These are phyloP conservation scores for Parnassius orleans DNA, from an alignment of 2,888 invertebrate genomes.

Conservation along the genomic window DNA sequence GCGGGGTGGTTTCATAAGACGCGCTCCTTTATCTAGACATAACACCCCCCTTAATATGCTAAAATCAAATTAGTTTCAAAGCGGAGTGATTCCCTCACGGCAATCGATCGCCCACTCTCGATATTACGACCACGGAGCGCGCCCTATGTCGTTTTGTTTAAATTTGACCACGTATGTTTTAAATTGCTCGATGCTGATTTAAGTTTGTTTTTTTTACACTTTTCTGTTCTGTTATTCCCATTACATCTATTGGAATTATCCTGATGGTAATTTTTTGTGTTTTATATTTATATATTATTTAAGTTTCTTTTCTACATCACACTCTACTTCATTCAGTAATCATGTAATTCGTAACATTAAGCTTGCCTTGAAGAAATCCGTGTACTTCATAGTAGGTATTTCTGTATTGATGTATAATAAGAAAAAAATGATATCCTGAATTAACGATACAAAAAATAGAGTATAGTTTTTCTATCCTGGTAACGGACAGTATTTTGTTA, in stretches of 20 bases:
- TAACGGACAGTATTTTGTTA: constrained; percentile 31
- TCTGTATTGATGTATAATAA: too few species aligned
- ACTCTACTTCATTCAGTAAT: too few species aligned
- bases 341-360: too few species aligned
- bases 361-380: too few species aligned
- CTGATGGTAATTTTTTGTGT: too few species aligned
- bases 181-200: constrained; percentile 47
- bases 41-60: constrained; percentile 74
- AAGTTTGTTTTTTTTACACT: constrained; percentile 29
- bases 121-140: constrained; percentile 53
- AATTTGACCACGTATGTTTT: constrained; percentile 45
- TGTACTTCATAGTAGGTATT: too few species aligned
- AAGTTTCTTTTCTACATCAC: too few species aligned
- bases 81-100: constrained; percentile 71
- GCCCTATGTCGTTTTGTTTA: constrained; percentile 49
- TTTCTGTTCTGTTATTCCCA: too few species aligned
- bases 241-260: too few species aligned
- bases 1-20: constrained; percentile 63
- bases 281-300: too few species aligned
- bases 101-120: constrained; percentile 68
- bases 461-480: background rate
- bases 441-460: too few species aligned
- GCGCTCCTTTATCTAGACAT: constrained; percentile 76
- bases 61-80: constrained; percentile 80
- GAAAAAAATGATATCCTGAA: too few species aligned